Evolutionary conservation across 2,113 vertebrate genomes (phyloP).

Genomic region (Alexandromys fortis): DNA sequence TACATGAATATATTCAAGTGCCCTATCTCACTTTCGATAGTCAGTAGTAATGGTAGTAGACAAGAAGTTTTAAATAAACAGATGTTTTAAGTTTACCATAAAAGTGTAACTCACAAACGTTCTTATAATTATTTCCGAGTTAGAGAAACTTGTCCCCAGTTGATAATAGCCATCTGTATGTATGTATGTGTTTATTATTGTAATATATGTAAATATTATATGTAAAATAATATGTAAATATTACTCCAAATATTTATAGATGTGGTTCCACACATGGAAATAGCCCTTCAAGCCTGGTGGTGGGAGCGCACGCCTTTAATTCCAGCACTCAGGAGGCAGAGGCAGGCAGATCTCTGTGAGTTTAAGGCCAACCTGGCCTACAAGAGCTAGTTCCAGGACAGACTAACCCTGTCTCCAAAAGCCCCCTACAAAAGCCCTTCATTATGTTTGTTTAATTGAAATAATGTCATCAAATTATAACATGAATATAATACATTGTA

Average conservation of each 20-base stretch:
- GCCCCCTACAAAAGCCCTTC: not conserved
- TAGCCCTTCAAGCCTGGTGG: not conserved
- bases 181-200: not conserved
- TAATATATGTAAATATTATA: too few species aligned
- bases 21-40: slow-evolving; percentile 27
- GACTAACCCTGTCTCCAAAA: too few species aligned
- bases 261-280: not conserved
- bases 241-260: not conserved
- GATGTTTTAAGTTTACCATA: slow-evolving; percentile 21
- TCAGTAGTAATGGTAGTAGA: slow-evolving; percentile 34
- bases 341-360: too few species aligned
- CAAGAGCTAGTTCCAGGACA: too few species aligned
- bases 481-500: too few species aligned
- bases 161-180: not conserved
- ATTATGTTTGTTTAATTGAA: slow-evolving; percentile 1
- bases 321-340: too few species aligned
- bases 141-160: slow-evolving; percentile 22
- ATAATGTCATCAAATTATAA: not conserved
- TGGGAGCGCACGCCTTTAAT: too few species aligned
- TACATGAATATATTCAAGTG: slow-evolving; percentile 46
- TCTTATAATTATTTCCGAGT: slow-evolving; percentile 15
- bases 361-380: too few species aligned
- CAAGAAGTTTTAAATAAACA: slow-evolving; percentile 32
- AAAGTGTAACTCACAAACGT: slow-evolving; percentile 35
- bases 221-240: too few species aligned